Percentiles rank a stretch among this genome's conserved stretches.
Conservation (phyloP, 2,888 invertebrate genomes). For the Orgyia antiqua region DNA sequence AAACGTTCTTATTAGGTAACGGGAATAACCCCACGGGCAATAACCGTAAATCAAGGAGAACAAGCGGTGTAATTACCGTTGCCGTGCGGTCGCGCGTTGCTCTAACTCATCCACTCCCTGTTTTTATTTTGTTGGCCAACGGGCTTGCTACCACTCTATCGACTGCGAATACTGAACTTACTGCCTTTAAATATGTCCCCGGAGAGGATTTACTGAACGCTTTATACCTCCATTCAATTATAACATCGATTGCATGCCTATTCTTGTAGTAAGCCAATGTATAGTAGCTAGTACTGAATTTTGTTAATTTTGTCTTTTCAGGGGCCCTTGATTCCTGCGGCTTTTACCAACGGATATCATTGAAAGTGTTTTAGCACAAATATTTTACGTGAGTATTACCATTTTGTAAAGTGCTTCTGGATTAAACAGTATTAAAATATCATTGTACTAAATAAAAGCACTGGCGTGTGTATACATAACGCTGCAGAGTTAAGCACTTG, state of each 20-base stretch:
- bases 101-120: constrained; percentile 74
- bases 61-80: constrained; percentile 79
- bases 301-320: constrained; percentile 76
- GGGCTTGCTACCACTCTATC: constrained; percentile 68
- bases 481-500: constrained; percentile 41
- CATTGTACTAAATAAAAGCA: constrained; percentile 53
- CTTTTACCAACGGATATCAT: constrained; percentile 99
- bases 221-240: constrained; percentile 67
- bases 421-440: constrained; percentile 56
- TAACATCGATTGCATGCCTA: constrained; percentile 37
- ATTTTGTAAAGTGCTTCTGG: constrained; percentile 44
- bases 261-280: too few relatives aligned
- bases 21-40: constrained; percentile 77
- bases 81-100: constrained; percentile 71
- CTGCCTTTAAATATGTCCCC: constrained; percentile 72
- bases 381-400: constrained; percentile 76
- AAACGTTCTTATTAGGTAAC: constrained; percentile 78
- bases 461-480: constrained; percentile 43
- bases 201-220: constrained; percentile 59
- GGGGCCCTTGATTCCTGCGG: constrained; percentile 98
- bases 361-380: constrained; percentile 82
- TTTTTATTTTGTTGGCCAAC: constrained; percentile 74
- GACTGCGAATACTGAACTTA: constrained; percentile 66
- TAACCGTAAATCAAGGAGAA: constrained; percentile 79
- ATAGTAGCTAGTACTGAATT: constrained; percentile 15